Conservation (phyloP, 1,140 invertebrate genomes). For the Ostrea edulis region DNA sequence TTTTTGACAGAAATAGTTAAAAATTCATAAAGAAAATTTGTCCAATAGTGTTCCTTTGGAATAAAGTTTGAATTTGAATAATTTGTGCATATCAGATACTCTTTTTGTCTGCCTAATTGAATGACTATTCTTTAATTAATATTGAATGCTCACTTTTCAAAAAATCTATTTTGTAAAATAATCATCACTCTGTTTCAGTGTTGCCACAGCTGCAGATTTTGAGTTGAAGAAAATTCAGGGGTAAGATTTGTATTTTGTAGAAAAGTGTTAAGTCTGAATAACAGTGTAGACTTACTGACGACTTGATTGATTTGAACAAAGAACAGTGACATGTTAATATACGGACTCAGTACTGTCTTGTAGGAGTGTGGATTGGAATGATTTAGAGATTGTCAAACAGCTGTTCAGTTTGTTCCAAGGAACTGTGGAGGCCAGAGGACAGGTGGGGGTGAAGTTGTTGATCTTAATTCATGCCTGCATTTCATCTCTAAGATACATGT, state of each 20-base stretch:
- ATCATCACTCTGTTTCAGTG: constrained; percentile 81
- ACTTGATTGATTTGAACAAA: neutral
- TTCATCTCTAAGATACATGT: no score
- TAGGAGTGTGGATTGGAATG: constrained; percentile 89
- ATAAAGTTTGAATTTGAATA: no score
- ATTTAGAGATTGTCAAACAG: constrained; percentile 84
- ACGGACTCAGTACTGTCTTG: constrained; percentile 60
- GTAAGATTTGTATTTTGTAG: constrained; percentile 75
- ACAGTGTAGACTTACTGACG: neutral
- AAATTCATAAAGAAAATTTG: no score
- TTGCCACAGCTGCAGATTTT: constrained; percentile 88
- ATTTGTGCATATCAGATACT: no score
- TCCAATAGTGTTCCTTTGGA: no score
- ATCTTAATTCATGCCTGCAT: no score
- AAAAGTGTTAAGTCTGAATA: neutral
- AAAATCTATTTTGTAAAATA: no score
- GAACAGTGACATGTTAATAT: neutral
- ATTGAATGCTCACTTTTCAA: no score
- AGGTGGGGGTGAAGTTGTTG: constrained; percentile 59
- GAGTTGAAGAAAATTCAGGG: constrained; percentile 87
- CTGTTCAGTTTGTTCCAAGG: constrained; percentile 90
- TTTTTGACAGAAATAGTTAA: no score
- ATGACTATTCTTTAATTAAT: no score
- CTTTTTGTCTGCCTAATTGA: no score
- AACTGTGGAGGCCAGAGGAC: constrained; percentile 82